phyloP scores from a whole-genome alignment of 2,888 invertebrate species.

The Melanophora roralis region DNA sequence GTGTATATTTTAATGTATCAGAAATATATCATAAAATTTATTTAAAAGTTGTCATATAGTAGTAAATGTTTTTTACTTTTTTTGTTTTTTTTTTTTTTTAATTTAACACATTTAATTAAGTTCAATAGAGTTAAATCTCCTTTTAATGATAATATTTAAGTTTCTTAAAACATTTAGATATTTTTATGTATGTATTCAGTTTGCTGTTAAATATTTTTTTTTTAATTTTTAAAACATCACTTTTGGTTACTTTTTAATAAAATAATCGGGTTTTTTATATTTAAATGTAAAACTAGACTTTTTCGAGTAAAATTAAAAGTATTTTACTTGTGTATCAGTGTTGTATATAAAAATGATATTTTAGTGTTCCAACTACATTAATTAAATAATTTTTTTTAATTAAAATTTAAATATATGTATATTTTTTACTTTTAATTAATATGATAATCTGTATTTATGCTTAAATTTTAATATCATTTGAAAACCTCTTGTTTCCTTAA shows the following conservation, averaged over 20 bases:
- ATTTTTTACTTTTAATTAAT: not conserved
- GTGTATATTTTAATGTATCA: not conserved
- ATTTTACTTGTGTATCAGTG: not conserved
- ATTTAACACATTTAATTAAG: slow-evolving; percentile 36
- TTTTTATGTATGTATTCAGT: not conserved
- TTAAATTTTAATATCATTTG: not conserved
- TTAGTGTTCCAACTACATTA: slow-evolving; percentile 1
- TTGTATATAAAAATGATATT: not conserved
- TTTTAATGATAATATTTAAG: not conserved
- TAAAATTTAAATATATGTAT: not conserved
- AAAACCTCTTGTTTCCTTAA: not conserved
- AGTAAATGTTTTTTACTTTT: not conserved
- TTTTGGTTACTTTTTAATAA: slow-evolving; percentile 9
- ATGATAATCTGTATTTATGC: not conserved
- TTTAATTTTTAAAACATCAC: slow-evolving; percentile 10
- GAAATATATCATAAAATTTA: slow-evolving; percentile 14
- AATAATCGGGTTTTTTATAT: not conserved
- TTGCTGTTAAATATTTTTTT: not conserved
- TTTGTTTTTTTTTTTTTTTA: slow-evolving; percentile 10
- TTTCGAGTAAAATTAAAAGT: not conserved
- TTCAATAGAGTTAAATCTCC: slow-evolving; percentile 7
- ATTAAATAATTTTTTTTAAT: not conserved
- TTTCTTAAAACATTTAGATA: not conserved
- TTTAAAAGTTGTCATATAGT: not conserved
- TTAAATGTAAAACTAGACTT: not conserved